Evolutionary conservation across 2,888 invertebrate species (phyloP).

Genomic region (Troides aeacus): DNA sequence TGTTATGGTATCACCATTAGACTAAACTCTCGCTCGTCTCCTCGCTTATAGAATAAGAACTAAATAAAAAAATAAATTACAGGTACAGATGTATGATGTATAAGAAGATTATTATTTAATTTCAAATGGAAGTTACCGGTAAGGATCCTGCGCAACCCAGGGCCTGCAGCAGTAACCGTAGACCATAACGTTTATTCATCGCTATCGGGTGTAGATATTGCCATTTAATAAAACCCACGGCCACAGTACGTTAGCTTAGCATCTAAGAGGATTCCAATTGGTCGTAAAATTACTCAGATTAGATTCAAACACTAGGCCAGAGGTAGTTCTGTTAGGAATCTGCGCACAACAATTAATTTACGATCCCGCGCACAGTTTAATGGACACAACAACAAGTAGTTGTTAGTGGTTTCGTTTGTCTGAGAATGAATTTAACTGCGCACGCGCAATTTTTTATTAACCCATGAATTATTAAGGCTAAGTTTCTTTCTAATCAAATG

Average conservation of each 20-base stretch:
- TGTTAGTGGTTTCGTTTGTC: neutral
- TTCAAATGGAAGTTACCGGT: no score
- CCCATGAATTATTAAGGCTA: no score
- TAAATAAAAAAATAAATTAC: no score
- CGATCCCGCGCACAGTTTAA: neutral
- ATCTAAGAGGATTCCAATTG: slow-evolving; percentile 39
- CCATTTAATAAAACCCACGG: slow-evolving; percentile 31
- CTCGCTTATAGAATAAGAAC: no score
- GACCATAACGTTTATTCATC: neutral
- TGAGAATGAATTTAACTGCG: neutral
- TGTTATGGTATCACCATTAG: no score
- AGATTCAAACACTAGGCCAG: slow-evolving; percentile 22
- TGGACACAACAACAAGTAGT: slow-evolving; percentile 9
- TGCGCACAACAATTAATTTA: slow-evolving; percentile 6
- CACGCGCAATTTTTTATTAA: neutral
- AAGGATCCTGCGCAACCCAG: neutral
- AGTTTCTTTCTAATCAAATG: no score
- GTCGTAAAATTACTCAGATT: slow-evolving; percentile 37
- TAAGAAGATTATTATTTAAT: no score
- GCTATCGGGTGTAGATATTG: neutral
- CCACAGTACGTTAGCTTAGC: slow-evolving; percentile 27
- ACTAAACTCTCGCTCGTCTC: no score
- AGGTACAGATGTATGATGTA: no score
- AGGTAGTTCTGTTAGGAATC: slow-evolving; percentile 18
- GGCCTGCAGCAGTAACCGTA: neutral